Evolutionary conservation across 2,888 invertebrate species (phyloP), one percentile per base, ranked within the genome.

Genomic region (Timema cristinae): DNA sequence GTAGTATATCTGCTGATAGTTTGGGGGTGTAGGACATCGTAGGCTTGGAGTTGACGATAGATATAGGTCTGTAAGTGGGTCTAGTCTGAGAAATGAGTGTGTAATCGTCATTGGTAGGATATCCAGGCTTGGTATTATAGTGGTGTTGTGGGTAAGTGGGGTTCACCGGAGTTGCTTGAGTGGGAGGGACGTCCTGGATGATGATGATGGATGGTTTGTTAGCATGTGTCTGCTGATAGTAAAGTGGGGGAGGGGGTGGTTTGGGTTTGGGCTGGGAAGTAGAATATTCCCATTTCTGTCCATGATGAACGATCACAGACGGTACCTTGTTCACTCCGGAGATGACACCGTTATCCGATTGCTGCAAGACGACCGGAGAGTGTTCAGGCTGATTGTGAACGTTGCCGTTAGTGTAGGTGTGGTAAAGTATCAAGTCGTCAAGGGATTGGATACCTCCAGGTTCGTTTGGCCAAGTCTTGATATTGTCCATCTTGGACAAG

Each of bases 271-370:
- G 54, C 6, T 32, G 63, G 13, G 63, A 63, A 32, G 32, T 59
- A 15, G 56, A 68, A 50, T 75, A 63, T 73, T 70, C 52, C 74
- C 69, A 54, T 73, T 71, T 51, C 73, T 72, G 72, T 68, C 69
- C 51, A 75, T 69, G 16, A 75, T 67, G 9, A 74, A 66, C 32
- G 70, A 50, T 68, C 16, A 72, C 59, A 50, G 69, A 54, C 13
- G 72, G 72, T 56, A 67, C 69, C 56, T 72, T 72, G n/a, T 69
- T 69, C 6, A 72, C 59, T 6, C 72, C 69, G 7, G 69, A 51
- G 66, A 66, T 16, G 4, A 66, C 69, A 5, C 72, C 72, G 50
- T 59, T 59, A 16, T 61, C 50, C 13, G 54, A 66, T 7, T 69
- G 72, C 6, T 69, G 66, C 50, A 72, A n/a, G 6, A 56, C 66